These are phyloP conservation scores for Meiosimyza platycephala DNA, from an alignment of 2,888 invertebrate genomes.

Conservation along the genomic window DNA sequence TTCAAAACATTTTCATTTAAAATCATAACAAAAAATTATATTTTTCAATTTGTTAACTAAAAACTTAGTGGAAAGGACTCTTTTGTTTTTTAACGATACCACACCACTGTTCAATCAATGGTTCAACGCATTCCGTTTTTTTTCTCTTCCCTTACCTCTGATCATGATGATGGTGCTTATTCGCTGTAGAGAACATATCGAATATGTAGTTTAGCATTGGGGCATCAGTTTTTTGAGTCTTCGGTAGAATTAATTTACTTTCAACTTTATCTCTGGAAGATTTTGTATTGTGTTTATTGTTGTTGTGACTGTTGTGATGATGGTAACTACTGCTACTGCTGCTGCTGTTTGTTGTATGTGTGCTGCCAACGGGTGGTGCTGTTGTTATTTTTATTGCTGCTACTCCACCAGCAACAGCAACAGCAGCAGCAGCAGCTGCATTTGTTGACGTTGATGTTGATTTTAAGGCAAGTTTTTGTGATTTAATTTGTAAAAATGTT, in stretches of 20 bases:
- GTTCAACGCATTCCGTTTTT: background rate
- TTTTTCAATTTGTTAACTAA: no score
- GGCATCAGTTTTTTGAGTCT: slow-evolving; percentile 72
- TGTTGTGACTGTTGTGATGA: slow-evolving; percentile 29
- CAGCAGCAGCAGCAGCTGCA: slow-evolving; percentile 18
- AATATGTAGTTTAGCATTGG: slow-evolving; percentile 81
- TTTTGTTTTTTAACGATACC: background rate
- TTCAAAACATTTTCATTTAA: no score
- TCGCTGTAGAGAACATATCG: slow-evolving; percentile 76
- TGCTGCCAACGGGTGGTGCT: slow-evolving; percentile 12
- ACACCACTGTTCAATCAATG: background rate
- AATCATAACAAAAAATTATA: no score
- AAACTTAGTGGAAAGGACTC: no score
- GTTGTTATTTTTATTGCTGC: slow-evolving; percentile 23
- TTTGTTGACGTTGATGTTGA: slow-evolving; percentile 38
- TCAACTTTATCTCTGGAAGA: slow-evolving; percentile 49
- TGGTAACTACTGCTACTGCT: slow-evolving; percentile 35
- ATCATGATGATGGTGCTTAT: slow-evolving; percentile 78
- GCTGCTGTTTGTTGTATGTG: slow-evolving; percentile 27
- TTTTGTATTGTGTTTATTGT: slow-evolving; percentile 30
- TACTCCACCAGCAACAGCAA: background rate
- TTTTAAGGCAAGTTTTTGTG: slow-evolving; percentile 53
- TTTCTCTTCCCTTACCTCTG: slow-evolving; percentile 69
- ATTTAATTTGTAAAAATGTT: slow-evolving; percentile 57
- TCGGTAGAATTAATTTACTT: slow-evolving; percentile 65